Conservation (phyloP, 2,113 vertebrate species). For the Chaenogobius annularis region DNA sequence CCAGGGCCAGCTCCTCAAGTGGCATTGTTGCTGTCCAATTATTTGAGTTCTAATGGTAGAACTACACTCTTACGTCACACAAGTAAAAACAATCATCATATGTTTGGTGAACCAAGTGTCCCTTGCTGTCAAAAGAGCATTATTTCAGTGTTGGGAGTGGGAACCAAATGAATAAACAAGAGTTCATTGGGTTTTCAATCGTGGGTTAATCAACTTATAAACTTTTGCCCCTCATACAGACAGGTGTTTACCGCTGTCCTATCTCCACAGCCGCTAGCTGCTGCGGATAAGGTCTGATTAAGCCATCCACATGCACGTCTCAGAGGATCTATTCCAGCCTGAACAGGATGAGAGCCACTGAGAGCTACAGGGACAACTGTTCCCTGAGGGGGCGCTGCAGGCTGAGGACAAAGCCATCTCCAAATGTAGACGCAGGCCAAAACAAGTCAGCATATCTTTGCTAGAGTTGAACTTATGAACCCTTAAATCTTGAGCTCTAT, state of each 20-base stretch:
- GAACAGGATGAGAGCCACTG: constrained; percentile 3
- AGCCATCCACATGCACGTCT: constrained; percentile 33
- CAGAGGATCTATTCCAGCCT: constrained; percentile 5
- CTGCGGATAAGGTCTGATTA: constrained; percentile 7
- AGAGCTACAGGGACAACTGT: constrained; percentile 30
- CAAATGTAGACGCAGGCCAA: background rate
- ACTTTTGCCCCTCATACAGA: background rate
- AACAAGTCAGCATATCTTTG: background rate
- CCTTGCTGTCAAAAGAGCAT: no score
- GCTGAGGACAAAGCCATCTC: background rate
- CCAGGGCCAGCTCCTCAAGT: no score
- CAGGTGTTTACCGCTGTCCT: background rate
- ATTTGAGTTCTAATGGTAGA: no score
- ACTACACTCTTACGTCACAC: no score
- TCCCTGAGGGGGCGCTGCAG: constrained; percentile 33
- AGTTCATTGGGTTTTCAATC: no score
- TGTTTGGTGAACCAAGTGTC: no score
- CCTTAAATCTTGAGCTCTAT: background rate
- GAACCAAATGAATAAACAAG: no score
- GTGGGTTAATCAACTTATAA: background rate
- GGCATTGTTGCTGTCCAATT: no score
- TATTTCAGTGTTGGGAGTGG: no score
- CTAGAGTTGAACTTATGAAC: constrained; percentile 11
- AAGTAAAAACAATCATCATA: no score
- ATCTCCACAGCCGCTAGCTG: background rate